Conservation (phyloP, 1,140 invertebrate genomes). For the Pristionchus pacificus region DNA sequence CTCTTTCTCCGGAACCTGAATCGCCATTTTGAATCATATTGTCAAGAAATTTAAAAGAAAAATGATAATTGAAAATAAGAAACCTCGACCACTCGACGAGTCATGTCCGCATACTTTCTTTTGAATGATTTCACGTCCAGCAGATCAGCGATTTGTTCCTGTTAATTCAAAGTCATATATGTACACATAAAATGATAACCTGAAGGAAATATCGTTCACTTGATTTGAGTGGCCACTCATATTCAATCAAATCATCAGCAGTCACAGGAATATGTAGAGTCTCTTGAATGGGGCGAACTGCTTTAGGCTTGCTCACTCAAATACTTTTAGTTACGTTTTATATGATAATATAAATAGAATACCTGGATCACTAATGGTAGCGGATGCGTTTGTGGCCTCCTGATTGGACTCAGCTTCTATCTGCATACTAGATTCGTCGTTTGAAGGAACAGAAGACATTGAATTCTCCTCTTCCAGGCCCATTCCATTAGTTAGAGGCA, state of each 20-base stretch:
- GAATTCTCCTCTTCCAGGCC: background rate
- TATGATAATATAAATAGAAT: background rate
- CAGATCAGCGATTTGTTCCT: conserved; percentile 32
- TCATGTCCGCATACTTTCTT: conserved; percentile 24
- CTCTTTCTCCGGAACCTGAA: background rate
- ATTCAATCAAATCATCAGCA: conserved; percentile 24
- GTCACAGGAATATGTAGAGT: conserved; percentile 11
- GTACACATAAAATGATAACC: conserved; percentile 5
- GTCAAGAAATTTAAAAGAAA: too few relatives aligned
- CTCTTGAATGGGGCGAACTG: background rate
- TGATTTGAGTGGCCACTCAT: conserved; percentile 30
- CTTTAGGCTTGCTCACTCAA: background rate
- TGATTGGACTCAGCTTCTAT: background rate
- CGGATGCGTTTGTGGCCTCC: background rate
- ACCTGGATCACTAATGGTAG: background rate
- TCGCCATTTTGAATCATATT: too few relatives aligned
- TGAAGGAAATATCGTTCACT: conserved; percentile 26
- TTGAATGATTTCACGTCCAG: conserved; percentile 22
- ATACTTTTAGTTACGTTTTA: too few relatives aligned
- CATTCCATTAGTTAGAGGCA: too few relatives aligned
- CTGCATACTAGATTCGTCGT: background rate
- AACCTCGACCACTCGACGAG: background rate
- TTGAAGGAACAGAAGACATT: background rate
- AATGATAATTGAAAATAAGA: background rate
- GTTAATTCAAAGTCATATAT: background rate